These are phyloP conservation scores for Smutsia temminckii DNA, from an alignment of 2,797 vertebrate species.

Conservation along the genomic window DNA sequence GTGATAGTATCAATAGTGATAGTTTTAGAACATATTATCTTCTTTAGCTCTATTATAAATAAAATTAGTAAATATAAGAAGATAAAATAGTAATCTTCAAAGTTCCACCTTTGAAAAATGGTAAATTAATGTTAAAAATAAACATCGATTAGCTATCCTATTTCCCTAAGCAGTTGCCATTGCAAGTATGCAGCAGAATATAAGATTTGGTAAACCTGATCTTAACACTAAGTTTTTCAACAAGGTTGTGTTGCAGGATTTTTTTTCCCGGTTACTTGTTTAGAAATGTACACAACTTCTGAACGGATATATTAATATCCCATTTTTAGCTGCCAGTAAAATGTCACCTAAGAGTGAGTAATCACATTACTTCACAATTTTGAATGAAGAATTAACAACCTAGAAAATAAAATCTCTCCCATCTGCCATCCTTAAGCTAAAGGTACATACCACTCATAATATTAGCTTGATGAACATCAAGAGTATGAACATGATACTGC, in stretches of 20 bases:
- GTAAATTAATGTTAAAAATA: constrained; percentile 1
- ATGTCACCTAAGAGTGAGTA: neutral
- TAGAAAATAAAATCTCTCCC: neutral
- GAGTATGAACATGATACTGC: neutral
- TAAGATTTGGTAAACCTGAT: neutral
- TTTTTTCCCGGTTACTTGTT: neutral
- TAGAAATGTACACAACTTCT: neutral
- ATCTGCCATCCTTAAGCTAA: neutral
- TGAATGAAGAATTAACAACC: neutral
- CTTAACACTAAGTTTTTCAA: neutral
- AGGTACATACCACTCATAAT: neutral
- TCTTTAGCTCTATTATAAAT: neutral
- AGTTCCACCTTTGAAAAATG: constrained; percentile 22
- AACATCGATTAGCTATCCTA: neutral
- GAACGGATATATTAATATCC: neutral
- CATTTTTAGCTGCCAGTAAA: neutral
- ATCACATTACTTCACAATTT: neutral
- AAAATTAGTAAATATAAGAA: constrained; percentile 22
- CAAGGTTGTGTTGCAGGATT: neutral
- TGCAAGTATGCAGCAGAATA: neutral
- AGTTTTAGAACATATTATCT: neutral
- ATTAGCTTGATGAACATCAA: neutral
- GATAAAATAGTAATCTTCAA: constrained; percentile 15
- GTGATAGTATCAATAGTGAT: too few relatives aligned
- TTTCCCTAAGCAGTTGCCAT: neutral